Evolutionary conservation across 2,888 invertebrate species (phyloP).

Genomic region (Oasisia sp.): DNA sequence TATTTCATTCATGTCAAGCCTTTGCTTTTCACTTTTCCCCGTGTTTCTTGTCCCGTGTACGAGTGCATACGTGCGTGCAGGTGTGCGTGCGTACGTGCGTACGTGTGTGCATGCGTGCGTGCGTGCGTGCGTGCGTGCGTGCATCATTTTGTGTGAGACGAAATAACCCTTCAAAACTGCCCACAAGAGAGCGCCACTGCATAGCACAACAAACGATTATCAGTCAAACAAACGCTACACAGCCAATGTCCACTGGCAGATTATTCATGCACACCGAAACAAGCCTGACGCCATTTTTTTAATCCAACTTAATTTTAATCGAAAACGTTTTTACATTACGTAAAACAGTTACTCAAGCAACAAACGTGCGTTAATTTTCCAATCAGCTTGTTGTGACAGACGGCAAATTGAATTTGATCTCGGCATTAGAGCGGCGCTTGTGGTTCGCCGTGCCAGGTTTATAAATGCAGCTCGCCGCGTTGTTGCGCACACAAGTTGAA

Average conservation of each 20-base stretch:
- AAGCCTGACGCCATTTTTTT: background rate
- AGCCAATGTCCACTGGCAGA: too few species aligned
- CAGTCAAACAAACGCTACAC: too few species aligned
- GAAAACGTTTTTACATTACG: background rate
- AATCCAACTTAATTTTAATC: background rate
- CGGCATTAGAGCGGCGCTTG: background rate
- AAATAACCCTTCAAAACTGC: background rate
- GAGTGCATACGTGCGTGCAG: background rate
- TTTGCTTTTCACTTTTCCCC: too few species aligned
- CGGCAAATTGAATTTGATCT: background rate
- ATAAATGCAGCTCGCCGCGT: background rate
- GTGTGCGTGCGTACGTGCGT: background rate
- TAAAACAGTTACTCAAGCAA: conserved; percentile 1
- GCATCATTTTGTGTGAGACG: background rate
- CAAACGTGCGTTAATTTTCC: background rate
- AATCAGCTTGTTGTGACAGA: background rate
- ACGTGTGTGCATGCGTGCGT: background rate
- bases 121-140: background rate
- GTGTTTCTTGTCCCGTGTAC: background rate
- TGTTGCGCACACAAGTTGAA: background rate
- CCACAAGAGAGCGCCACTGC: too few species aligned
- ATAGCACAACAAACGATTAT: too few species aligned
- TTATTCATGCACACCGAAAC: background rate
- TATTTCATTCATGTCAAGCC: too few species aligned
- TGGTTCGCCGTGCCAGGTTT: background rate